These are phyloP conservation scores for Pseudorectes ferrugineus DNA, from an alignment of 2,113 vertebrate genomes.

Conservation along the genomic window DNA sequence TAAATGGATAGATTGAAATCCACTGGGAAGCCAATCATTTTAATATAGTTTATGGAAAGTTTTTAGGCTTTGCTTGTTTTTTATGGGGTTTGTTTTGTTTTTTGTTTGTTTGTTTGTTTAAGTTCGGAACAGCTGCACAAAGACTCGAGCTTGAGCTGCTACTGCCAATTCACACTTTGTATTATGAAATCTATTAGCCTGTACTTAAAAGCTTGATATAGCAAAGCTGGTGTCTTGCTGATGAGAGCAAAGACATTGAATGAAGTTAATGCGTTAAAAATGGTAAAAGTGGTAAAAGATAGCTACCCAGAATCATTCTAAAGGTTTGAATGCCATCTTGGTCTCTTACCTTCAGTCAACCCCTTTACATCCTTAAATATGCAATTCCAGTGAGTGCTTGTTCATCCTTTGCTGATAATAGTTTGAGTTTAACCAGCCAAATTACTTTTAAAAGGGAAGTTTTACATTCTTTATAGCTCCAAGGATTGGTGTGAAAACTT, in stretches of 20 bases:
- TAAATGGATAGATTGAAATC: neutral
- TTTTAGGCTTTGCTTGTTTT: neutral
- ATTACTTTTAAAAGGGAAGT: neutral
- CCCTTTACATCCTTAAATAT: neutral
- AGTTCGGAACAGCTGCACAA: neutral
- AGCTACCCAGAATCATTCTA: neutral
- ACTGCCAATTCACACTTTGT: neutral
- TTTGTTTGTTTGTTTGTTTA: neutral
- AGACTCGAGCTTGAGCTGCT: neutral
- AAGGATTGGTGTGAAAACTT: neutral
- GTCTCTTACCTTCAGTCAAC: neutral
- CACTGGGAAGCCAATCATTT: rapidly evolving
- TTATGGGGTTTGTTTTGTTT: neutral
- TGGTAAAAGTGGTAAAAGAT: neutral
- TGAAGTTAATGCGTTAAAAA: neutral
- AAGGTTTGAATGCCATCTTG: neutral
- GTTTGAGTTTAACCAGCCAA: neutral
- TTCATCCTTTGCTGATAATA: neutral
- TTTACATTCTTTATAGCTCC: neutral
- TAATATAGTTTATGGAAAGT: neutral
- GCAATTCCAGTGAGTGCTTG: neutral
- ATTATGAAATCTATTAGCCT: neutral
- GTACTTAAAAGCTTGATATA: neutral
- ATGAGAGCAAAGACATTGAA: neutral
- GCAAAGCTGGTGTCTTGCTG: conserved; percentile 21